These are phyloP conservation scores for Odocoileus hemionus DNA, from an alignment of 2,113 vertebrate genomes.

Conservation along the genomic window DNA sequence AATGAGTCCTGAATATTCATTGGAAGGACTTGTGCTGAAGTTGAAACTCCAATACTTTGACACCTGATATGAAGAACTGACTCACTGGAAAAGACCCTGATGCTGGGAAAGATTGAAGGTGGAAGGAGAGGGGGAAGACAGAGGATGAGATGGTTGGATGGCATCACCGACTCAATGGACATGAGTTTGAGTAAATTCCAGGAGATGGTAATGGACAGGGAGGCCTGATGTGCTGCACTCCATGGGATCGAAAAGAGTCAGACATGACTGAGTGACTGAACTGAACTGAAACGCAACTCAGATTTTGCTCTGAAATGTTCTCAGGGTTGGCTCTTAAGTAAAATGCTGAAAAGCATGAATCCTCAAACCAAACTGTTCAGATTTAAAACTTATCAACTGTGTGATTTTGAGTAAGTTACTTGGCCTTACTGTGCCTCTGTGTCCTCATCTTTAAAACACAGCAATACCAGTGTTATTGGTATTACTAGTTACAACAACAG, in stretches of 20 bases:
- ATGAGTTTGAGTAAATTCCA: accelerated
- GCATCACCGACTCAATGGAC: not conserved
- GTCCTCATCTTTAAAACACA: not conserved
- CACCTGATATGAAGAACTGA: not conserved
- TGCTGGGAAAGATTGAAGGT: not conserved
- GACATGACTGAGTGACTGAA: not conserved
- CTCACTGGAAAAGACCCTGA: not conserved
- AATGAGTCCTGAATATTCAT: not conserved
- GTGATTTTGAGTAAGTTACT: not conserved
- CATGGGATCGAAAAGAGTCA: not conserved
- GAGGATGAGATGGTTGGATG: not conserved
- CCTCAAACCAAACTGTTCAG: not conserved
- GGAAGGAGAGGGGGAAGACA: not conserved
- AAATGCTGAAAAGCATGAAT: not conserved
- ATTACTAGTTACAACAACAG: not conserved
- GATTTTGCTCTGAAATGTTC: not conserved
- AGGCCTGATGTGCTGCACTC: not conserved
- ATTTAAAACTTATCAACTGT: not conserved
- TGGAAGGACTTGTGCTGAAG: not conserved
- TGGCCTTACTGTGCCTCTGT: not conserved
- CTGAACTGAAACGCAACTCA: not conserved
- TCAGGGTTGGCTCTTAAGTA: not conserved
- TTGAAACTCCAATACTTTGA: not conserved
- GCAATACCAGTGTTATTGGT: not conserved
- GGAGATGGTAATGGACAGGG: not conserved